Base-by-base conservation (phyloP, 2,888 invertebrate genomes). In the Coleophora deauratella region DNA sequence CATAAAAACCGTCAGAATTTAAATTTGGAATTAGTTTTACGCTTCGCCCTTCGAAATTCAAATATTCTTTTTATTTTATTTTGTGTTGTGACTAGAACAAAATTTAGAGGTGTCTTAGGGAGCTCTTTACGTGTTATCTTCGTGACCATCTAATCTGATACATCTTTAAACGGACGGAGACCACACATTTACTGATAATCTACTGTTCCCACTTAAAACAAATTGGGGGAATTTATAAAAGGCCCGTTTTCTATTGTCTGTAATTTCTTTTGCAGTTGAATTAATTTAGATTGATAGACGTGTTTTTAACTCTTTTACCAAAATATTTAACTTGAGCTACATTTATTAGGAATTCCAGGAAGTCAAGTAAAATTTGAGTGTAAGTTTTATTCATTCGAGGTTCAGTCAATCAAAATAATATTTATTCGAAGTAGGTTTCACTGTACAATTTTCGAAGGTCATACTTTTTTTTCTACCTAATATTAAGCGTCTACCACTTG, bases 101-200 rank as follows among this genome's bases (percentile, higher is more conserved):
- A 59, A 60, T 59, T 59, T 40, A 33, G 47, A 53, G 53, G 55
- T 59, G 58, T 58, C 52, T 21, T 21, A 21, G 21, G 21, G 21
- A 21, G 21, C 21, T 21, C 21, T 21, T 21, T 21, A 21, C 21
- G 51, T 46, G 53, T 49, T 61, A 57, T 59, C 62, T 49, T 45
- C 44, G 55, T 54, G 53, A 59, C 44, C 53, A 71, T 68, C 66
- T 65, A 59, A 67, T 66, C 64, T 57, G 50, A 55, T 49, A 58
- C 55, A 54, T 50, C 49, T 21, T 4, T 21, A 6, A 50, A 48
- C 43, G 51, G 49, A 50, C 28, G 15, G 32, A 54, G 68, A 66
- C 67, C 72, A 66, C 73, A 72, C 69, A 65, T 52, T 58, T 49
- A 47, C 37, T 50, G 47, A 36, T 28, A 36, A 36, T 50, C 54